These are phyloP conservation scores for Ellobium chinense DNA, from an alignment of 2,888 invertebrate species.

Conservation along the genomic window DNA sequence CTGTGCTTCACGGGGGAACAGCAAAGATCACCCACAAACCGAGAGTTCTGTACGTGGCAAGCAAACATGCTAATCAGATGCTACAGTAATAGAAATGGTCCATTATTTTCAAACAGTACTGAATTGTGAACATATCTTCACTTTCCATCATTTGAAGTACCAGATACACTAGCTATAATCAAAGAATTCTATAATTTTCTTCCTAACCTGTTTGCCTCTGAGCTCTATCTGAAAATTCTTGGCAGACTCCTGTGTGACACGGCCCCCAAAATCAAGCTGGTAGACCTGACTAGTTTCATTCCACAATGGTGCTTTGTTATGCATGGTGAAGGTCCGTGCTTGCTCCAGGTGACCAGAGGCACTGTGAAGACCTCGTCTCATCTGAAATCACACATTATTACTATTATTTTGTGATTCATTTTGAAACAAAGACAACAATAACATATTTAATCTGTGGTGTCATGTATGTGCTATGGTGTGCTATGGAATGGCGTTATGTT, in stretches of 20 bases:
- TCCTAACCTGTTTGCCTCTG: conserved; percentile 94
- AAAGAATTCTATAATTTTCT: too few relatives aligned
- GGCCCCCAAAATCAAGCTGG: conserved; percentile 98
- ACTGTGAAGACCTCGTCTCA: conserved; percentile 7
- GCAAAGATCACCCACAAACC: too few relatives aligned
- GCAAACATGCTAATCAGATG: too few relatives aligned
- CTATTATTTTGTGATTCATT: too few relatives aligned
- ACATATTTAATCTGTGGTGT: background rate
- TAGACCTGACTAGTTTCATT: conserved; percentile 99
- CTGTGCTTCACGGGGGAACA: too few relatives aligned
- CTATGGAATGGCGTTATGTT: background rate
- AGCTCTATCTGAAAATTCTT: conserved; percentile 99
- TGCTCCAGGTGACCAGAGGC: conserved; percentile 30
- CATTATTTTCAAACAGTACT: too few relatives aligned
- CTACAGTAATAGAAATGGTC: too few relatives aligned
- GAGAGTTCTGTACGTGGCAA: too few relatives aligned
- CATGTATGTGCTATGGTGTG: background rate
- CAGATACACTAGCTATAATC: too few relatives aligned
- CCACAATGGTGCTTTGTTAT: conserved; percentile 99
- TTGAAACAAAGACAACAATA: too few relatives aligned
- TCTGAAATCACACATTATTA: conserved; percentile 9
- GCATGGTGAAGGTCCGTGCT: conserved; percentile 87
- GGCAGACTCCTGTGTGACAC: conserved; percentile 99
- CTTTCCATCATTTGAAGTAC: too few relatives aligned
- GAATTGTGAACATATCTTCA: too few relatives aligned